These are phyloP conservation scores for Cotesia typhae DNA, from an alignment of 1,140 invertebrate genomes.

Conservation along the genomic window DNA sequence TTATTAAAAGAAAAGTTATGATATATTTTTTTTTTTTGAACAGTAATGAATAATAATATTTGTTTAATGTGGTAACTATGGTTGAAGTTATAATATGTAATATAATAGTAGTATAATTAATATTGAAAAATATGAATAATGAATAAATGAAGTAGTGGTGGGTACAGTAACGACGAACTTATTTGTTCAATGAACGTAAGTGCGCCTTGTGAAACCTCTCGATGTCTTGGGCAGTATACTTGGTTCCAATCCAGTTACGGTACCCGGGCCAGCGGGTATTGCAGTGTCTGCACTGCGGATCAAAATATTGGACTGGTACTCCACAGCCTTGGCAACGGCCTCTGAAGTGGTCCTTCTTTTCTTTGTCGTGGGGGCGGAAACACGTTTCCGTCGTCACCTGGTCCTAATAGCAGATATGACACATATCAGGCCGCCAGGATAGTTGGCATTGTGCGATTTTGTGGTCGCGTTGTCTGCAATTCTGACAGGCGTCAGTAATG, in stretches of 20 bases:
- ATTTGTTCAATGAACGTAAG: too few species aligned
- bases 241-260: background rate
- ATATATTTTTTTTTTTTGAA: too few species aligned
- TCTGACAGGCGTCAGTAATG: background rate
- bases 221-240: background rate
- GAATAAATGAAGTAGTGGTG: too few species aligned
- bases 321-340: background rate
- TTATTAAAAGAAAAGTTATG: too few species aligned
- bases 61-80: too few species aligned
- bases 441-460: background rate
- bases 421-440: background rate
- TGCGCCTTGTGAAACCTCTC: background rate
- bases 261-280: background rate
- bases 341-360: background rate
- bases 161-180: too few species aligned
- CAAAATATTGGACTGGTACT: background rate
- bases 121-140: too few species aligned
- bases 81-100: too few species aligned
- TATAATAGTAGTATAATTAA: too few species aligned
- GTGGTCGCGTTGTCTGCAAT: slow-evolving; percentile 1
- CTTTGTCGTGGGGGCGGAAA: background rate
- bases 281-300: slow-evolving; percentile 1
- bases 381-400: slow-evolving; percentile 4
- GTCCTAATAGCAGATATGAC: slow-evolving; percentile 2
- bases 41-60: too few species aligned